These are phyloP conservation scores for Thera obeliscata DNA, from an alignment of 2,888 invertebrate species.

Conservation along the genomic window DNA sequence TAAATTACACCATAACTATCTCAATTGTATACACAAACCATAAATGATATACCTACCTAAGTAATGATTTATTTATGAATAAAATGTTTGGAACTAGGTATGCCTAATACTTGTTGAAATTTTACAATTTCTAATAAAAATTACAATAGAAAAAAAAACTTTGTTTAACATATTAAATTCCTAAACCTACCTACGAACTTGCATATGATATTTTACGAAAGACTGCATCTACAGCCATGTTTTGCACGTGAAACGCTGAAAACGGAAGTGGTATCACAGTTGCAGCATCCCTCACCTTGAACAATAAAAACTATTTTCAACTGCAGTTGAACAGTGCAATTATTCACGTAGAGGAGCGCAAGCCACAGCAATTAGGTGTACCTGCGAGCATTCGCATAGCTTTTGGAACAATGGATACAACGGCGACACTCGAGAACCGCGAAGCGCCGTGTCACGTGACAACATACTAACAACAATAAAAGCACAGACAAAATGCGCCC, in stretches of 20 bases:
- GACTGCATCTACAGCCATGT: no score
- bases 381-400: slow-evolving; percentile 42
- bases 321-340: slow-evolving; percentile 54
- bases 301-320: slow-evolving; percentile 49
- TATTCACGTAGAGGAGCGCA: slow-evolving; percentile 49
- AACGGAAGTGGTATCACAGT: slow-evolving; percentile 11
- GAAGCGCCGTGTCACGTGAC: slow-evolving; percentile 39
- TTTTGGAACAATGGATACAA: slow-evolving; percentile 53
- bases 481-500: slow-evolving; percentile 41
- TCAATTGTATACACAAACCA: no score
- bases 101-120: no score
- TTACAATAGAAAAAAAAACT: no score
- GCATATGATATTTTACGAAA: no score
- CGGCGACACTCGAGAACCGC: slow-evolving; percentile 41
- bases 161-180: no score
- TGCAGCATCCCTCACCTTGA: slow-evolving; percentile 33
- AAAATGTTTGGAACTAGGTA: no score
- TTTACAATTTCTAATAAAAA: no score
- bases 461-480: slow-evolving; percentile 46
- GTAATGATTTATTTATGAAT: no score
- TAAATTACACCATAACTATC: no score
- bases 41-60: no score
- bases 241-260: slow-evolving; percentile 26
- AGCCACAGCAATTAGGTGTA: slow-evolving; percentile 55
- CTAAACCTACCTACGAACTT: no score